Evolutionary conservation across 1,140 invertebrate genomes (phyloP), one percentile per base, ranked within the genome.

Genomic region (Pachyrhynchus sulphureomaculatus): DNA sequence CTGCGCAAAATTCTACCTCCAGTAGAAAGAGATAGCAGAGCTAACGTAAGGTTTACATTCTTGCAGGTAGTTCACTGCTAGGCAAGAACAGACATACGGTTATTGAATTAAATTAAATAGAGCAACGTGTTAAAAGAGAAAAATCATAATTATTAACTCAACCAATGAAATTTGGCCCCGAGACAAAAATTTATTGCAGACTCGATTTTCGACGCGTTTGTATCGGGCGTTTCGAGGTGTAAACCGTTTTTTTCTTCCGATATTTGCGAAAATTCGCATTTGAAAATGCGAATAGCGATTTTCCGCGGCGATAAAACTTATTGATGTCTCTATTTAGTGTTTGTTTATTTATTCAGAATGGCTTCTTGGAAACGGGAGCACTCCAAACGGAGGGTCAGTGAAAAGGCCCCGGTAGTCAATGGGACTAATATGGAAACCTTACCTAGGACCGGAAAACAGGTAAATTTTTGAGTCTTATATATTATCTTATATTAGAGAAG

Each of bases 371-470:
- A 76, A 75, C 47, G 75, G 75, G 59, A 79, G 74, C 66, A 79
- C 80, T 62, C 72, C 76, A 55, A 77, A 78, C 65, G 78, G 77
- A 66, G 80, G 70, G 77, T 78, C 68, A 78, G 76, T 74, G 81
- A 83, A 72, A 83, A 82, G 67, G 82, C 81, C 48, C 82, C 82
- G 18, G 81, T 84, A 17, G 82, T 83, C 39, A 80, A 81, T 65
- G 82, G 82, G 60, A 83, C 79, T 58, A 83, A 83, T 68, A 82
- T 84, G 75, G 82, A 83, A 74, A 84, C 82, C 12, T 69, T 84
- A 54, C 81, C 82, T 23, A 78, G 81, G 41, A 71, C 79, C 58
- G 80, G 77, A 44, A 84, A 83, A 73, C 81, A 83, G 78, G 81
- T 83, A 74, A 29, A 10, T 29, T 29, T 29, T 2, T n/a, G n/a